These are phyloP conservation scores for Drosophila asahinai DNA, from an alignment of 1,140 invertebrate genomes.

Conservation along the genomic window DNA sequence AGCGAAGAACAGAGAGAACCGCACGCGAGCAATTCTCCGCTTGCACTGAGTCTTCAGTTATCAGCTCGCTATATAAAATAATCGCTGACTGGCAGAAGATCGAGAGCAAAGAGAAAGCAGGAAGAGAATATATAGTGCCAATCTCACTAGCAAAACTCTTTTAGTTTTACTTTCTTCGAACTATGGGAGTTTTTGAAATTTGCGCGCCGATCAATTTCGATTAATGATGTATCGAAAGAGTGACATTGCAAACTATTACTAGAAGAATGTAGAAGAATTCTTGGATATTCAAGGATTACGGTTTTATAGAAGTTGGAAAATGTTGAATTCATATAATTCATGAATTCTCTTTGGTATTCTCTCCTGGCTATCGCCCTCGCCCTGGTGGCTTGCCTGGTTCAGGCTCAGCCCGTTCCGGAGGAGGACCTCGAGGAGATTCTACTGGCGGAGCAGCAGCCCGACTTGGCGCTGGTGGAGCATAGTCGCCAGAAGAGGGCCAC, in stretches of 20 bases:
- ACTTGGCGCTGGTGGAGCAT: conserved; percentile 11
- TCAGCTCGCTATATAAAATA: conserved; percentile 44
- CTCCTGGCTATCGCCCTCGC: conserved; percentile 36
- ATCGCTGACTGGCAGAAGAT: conserved; percentile 7
- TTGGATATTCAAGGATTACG: background rate
- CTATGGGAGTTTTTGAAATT: conserved; percentile 2
- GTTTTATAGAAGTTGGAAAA: too few relatives aligned
- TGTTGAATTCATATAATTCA: too few relatives aligned
- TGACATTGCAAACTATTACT: background rate
- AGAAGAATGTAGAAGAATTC: background rate
- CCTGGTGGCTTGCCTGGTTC: conserved; percentile 17
- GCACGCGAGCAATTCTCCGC: conserved; percentile 50
- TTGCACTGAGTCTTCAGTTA: conserved; percentile 61
- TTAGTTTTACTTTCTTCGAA: background rate
- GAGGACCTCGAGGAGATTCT: background rate
- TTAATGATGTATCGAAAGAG: background rate
- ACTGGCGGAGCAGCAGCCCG: background rate
- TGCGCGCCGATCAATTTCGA: background rate
- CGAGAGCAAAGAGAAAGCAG: conserved; percentile 17
- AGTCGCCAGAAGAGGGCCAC: conserved; percentile 75
- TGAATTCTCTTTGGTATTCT: background rate
- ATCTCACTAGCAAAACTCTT: background rate
- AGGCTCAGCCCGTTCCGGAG: conserved; percentile 45
- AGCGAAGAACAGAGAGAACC: conserved; percentile 33
- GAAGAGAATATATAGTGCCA: background rate